Percentiles rank a stretch among this genome's conserved stretches.
phyloP scores from a whole-genome alignment of 1,140 invertebrate species.

The Lepidurus couesii region DNA sequence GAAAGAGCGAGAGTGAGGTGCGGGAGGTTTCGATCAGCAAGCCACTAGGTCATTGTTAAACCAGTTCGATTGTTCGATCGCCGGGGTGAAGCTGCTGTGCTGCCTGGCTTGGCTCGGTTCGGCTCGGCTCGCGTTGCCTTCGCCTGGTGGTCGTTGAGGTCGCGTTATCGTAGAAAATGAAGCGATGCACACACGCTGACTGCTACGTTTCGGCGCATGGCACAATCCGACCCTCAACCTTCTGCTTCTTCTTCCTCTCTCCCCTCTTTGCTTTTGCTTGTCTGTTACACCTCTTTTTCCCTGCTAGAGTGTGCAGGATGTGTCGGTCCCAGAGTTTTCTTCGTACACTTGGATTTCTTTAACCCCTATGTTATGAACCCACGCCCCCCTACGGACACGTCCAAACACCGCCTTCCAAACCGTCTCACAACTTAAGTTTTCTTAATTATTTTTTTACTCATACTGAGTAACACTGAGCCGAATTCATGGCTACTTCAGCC shows the following conservation, averaged over 20 bases:
- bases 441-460: background rate
- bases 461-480: too few relatives aligned
- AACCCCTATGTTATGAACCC: conserved; percentile 18
- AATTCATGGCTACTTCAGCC: too few relatives aligned
- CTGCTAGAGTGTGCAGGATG: background rate
- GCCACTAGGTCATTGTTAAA: conserved; percentile 19
- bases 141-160: conserved; percentile 11
- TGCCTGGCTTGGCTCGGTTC: background rate
- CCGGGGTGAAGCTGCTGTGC: background rate
- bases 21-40: conserved; percentile 20
- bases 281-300: conserved; percentile 15
- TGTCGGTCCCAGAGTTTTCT: background rate
- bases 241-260: background rate
- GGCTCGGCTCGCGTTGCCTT: background rate
- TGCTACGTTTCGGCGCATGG: conserved; percentile 7
- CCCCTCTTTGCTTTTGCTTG: background rate
- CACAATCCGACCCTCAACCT: background rate
- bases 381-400: background rate
- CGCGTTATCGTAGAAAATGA: background rate
- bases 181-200: conserved; percentile 2
- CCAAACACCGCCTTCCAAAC: background rate
- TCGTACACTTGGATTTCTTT: background rate
- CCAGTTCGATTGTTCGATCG: conserved; percentile 21
- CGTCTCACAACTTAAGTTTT: background rate
- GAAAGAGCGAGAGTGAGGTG: background rate